These are phyloP conservation scores for Cyclina sinensis DNA, from an alignment of 1,140 invertebrate species.

Conservation along the genomic window DNA sequence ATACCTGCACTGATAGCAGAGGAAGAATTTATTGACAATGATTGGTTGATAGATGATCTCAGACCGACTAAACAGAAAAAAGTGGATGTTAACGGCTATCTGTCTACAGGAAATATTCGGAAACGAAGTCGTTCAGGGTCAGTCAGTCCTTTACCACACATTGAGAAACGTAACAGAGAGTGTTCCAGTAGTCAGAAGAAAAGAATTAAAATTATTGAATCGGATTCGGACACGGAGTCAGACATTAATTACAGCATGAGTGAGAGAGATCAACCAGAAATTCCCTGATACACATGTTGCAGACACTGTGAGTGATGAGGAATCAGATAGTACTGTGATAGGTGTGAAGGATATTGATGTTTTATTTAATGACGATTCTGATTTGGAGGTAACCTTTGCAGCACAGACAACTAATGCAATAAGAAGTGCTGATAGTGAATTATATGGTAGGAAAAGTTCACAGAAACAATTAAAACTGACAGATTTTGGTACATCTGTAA, in stretches of 20 bases:
- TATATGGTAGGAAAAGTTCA: constrained; percentile 8
- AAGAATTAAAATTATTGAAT: constrained; percentile 34
- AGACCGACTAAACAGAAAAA: constrained; percentile 42
- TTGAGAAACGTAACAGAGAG: neutral
- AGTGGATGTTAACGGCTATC: constrained; percentile 37
- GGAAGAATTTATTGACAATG: constrained; percentile 50
- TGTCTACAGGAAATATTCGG: constrained; percentile 31
- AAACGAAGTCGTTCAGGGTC: constrained; percentile 56
- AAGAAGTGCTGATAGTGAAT: neutral
- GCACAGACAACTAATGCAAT: neutral
- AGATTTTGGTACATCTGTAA: constrained; percentile 33
- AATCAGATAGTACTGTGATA: constrained; percentile 4
- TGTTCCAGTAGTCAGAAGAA: constrained; percentile 35
- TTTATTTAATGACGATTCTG: constrained; percentile 44
- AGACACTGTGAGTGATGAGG: constrained; percentile 24
- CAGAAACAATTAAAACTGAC: constrained; percentile 61
- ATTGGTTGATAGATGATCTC: constrained; percentile 64
- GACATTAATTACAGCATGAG: neutral
- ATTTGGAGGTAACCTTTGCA: constrained; percentile 11
- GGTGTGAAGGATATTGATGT: constrained; percentile 21
- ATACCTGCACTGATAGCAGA: constrained; percentile 40
- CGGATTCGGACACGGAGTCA: constrained; percentile 11
- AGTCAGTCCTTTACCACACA: neutral
- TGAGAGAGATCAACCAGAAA: neutral
- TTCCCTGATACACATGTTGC: neutral